Evolutionary conservation across 2,113 vertebrate species (phyloP).

Genomic region (Anser brachyrhynchus): DNA sequence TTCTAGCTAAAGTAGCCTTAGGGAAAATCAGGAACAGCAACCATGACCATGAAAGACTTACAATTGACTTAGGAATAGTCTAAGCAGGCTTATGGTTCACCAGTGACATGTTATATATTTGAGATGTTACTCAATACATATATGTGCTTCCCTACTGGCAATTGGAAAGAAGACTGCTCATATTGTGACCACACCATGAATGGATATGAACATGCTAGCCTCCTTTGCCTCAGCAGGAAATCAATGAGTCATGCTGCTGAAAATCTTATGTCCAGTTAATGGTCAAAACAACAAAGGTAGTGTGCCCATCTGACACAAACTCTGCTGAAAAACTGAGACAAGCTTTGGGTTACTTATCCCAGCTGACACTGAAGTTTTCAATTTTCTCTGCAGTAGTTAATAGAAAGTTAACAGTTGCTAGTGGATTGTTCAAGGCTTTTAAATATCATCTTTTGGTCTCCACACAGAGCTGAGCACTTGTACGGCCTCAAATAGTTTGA

Average conservation of each 20-base stretch:
- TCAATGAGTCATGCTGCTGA: neutral
- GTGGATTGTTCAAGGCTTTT: neutral
- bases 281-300: neutral
- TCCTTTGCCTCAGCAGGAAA: neutral
- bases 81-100: neutral
- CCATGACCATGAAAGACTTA: neutral
- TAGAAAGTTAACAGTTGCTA: neutral
- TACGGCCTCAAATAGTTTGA: neutral
- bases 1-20: neutral
- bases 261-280: neutral
- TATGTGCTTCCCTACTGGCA: neutral
- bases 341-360: neutral
- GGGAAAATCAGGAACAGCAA: neutral
- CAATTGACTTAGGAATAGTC: neutral
- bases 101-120: neutral
- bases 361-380: neutral
- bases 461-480: neutral
- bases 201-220: neutral
- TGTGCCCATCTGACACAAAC: neutral
- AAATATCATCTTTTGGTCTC: rapidly evolving
- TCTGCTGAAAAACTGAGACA: neutral
- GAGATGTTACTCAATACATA: neutral
- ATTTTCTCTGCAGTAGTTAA: neutral
- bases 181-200: neutral
- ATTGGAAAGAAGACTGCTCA: neutral